phyloP scores from a whole-genome alignment of 2,888 invertebrate species.

The Sminthurinus aureus region DNA sequence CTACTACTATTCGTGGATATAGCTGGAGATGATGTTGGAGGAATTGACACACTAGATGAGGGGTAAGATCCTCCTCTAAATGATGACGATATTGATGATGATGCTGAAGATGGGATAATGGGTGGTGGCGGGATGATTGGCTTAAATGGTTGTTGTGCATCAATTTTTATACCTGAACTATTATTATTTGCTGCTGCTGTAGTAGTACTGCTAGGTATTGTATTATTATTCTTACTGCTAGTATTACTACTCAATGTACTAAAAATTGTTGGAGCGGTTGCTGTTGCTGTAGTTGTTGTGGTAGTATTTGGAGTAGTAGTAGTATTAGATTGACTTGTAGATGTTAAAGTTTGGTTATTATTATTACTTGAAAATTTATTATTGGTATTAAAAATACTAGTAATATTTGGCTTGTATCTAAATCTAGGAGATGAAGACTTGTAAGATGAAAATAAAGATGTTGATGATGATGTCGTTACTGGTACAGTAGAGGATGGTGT shows the following conservation, averaged over 20 bases:
- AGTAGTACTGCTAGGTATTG: background rate
- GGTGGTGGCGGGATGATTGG: conserved; percentile 21
- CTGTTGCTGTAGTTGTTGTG: background rate
- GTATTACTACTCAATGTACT: conserved; percentile 5
- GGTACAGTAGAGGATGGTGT: background rate
- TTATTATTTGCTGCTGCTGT: background rate
- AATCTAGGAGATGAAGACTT: conserved; percentile 30
- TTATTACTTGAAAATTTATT: background rate
- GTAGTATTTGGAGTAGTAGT: background rate
- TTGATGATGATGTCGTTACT: conserved; percentile 13
- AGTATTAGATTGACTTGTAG: background rate
- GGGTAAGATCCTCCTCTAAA: too few relatives aligned
- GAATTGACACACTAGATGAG: background rate
- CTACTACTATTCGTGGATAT: background rate
- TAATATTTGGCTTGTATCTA: conserved; percentile 20
- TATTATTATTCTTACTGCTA: background rate
- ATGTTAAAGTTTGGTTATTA: background rate
- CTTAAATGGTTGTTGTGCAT: conserved; percentile 6
- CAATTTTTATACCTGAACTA: background rate
- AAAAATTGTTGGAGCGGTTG: background rate
- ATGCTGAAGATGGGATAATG: conserved; percentile 10
- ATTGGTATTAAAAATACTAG: background rate
- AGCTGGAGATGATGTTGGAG: conserved; percentile 1
- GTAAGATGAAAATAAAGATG: conserved; percentile 20
- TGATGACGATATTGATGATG: background rate